A percentile compares a stretch with the other conserved stretches of the same genome.
Conservation (phyloP, 2,797 vertebrate genomes). For the Hozukius guyotensis region DNA sequence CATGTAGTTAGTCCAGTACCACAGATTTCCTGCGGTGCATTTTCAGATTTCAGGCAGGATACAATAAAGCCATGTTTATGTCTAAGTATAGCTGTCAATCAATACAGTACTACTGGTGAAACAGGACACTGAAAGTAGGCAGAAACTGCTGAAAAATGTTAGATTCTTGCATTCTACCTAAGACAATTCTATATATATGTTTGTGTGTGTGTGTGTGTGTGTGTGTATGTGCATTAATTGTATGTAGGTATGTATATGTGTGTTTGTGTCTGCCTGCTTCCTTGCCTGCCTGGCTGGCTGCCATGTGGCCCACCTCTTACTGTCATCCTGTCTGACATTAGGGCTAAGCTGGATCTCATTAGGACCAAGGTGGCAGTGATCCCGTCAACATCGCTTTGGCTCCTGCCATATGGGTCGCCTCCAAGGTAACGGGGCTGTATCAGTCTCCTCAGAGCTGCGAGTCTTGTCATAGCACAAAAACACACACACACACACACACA, state of each 20-base stretch:
- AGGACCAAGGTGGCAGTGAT: slow-evolving; percentile 84
- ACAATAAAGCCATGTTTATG: slow-evolving; percentile 45
- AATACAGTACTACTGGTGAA: slow-evolving; percentile 51
- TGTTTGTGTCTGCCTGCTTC: slow-evolving; percentile 57
- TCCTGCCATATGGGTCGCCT: slow-evolving; percentile 81
- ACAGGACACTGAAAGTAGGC: slow-evolving; percentile 35
- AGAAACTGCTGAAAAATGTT: slow-evolving; percentile 10
- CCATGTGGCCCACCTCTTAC: slow-evolving; percentile 79
- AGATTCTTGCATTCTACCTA: slow-evolving; percentile 6
- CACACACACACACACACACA: slow-evolving; percentile 1
- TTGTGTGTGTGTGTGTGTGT: slow-evolving; percentile 40
- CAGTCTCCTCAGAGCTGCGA: slow-evolving; percentile 66
- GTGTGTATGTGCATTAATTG: slow-evolving; percentile 30
- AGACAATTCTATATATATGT: slow-evolving; percentile 3
- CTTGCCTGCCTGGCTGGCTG: slow-evolving; percentile 62
- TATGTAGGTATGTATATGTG: slow-evolving; percentile 45
- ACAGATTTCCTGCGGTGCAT: slow-evolving; percentile 35
- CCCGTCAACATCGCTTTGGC: slow-evolving; percentile 80
- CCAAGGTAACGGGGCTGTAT: slow-evolving; percentile 77
- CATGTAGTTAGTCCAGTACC: slow-evolving; percentile 29
- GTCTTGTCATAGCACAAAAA: slow-evolving; percentile 61
- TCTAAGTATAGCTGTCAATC: slow-evolving; percentile 59
- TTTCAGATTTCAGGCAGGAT: slow-evolving; percentile 47
- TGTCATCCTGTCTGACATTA: slow-evolving; percentile 84
- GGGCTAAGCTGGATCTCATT: slow-evolving; percentile 86